phyloP scores from a whole-genome alignment of 92 coral and sea anemone species.

The Parazoanthus darwini region DNA sequence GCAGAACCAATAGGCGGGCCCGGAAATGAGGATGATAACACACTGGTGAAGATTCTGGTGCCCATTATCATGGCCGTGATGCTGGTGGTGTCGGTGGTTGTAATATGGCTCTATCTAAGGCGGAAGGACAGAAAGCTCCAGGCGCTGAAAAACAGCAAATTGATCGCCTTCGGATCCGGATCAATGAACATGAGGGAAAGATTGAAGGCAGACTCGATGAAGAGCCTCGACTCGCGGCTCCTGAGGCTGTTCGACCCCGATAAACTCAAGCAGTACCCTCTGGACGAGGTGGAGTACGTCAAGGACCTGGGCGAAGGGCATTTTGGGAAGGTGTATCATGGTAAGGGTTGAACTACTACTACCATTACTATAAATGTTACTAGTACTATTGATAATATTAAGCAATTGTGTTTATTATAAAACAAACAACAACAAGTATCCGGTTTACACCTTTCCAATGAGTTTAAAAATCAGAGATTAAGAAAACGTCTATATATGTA shows the following conservation, averaged over 20 bases:
- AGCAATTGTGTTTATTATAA: no score
- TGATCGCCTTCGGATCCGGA: conserved; percentile 52
- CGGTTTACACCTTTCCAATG: no score
- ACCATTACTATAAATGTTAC: no score
- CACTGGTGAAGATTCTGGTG: conserved; percentile 51
- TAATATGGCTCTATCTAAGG: conserved; percentile 42
- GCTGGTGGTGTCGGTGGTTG: conserved; percentile 43
- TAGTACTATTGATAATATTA: no score
- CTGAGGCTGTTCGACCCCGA: conserved; percentile 79
- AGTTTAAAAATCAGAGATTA: no score
- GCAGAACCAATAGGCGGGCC: neutral
- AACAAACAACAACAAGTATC: no score
- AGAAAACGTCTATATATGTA: no score
- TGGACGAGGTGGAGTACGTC: conserved; percentile 89
- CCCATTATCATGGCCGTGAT: conserved; percentile 46
- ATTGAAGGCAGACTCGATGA: conserved; percentile 85
- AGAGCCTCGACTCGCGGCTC: conserved; percentile 76
- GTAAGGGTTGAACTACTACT: conserved; percentile 41
- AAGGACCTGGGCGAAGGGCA: conserved; percentile 98
- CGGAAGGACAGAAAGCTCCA: conserved; percentile 47
- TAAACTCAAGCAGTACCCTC: conserved; percentile 72
- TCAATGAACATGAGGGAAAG: conserved; percentile 82
- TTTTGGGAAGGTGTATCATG: conserved; percentile 99
- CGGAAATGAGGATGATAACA: neutral
- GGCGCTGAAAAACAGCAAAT: conserved; percentile 39